Evolutionary conservation across 2,888 invertebrate species (phyloP).

Genomic region (Sinotaia quadrata): DNA sequence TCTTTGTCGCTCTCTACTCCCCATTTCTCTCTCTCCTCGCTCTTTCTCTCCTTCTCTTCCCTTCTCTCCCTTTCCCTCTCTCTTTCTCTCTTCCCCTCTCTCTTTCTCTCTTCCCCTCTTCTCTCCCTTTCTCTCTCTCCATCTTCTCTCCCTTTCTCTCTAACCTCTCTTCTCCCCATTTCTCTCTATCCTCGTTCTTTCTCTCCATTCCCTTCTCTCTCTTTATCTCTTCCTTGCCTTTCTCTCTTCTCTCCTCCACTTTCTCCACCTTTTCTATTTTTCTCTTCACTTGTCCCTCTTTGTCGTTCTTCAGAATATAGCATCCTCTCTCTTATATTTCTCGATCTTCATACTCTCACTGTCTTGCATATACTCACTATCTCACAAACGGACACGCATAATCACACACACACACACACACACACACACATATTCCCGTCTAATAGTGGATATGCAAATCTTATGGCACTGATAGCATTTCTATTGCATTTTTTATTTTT

Average conservation of each 20-base stretch:
- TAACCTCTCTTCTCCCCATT: background rate
- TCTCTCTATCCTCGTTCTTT: background rate
- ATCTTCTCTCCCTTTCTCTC: background rate
- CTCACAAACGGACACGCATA: no score
- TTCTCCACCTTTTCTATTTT: conserved; percentile 21
- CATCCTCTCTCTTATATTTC: no score
- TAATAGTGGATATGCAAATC: no score
- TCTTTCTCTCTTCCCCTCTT: background rate
- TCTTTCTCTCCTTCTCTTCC: background rate
- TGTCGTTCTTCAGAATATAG: no score
- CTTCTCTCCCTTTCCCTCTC: background rate
- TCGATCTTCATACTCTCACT: no score
- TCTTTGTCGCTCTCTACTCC: background rate
- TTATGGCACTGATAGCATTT: no score
- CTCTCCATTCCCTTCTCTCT: background rate
- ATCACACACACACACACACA: no score
- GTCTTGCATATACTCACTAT: no score
- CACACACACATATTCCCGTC: no score
- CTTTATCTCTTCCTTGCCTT: background rate
- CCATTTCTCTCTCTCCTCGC: background rate
- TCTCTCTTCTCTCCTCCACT: conserved; percentile 11
- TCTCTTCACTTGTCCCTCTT: no score
- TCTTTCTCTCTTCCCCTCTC: conserved; percentile 1
- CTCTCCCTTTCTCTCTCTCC: background rate
- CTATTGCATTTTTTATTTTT: no score